These are phyloP conservation scores for Rhinatrema bivittatum DNA, from an alignment of 2,797 vertebrate species.

Conservation along the genomic window DNA sequence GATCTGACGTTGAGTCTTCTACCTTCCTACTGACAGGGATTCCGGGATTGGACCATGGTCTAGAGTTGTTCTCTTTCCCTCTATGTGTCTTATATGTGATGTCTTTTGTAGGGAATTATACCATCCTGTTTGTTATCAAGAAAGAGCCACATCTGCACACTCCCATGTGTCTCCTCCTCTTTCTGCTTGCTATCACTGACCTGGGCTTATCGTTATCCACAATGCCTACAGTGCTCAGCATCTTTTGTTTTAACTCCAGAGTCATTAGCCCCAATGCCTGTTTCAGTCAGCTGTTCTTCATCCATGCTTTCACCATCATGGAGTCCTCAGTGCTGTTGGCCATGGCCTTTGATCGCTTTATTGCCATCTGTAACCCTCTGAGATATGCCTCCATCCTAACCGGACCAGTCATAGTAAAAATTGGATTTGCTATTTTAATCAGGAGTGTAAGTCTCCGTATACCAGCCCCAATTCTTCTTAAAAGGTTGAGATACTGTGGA, in stretches of 20 bases:
- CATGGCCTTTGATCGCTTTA: constrained; percentile 7
- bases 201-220: constrained; percentile 13
- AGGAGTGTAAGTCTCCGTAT: neutral
- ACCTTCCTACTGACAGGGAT: too few relatives aligned
- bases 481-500: neutral
- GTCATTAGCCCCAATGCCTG: constrained; percentile 16
- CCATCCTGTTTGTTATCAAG: constrained; percentile 7
- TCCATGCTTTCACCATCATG: constrained; percentile 21
- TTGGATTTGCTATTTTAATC: neutral
- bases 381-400: constrained; percentile 3
- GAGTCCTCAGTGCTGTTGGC: constrained; percentile 14
- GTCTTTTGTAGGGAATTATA: too few relatives aligned
- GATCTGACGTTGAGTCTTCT: too few relatives aligned
- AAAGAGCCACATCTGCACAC: constrained; percentile 12
- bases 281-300: constrained; percentile 20
- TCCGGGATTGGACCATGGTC: too few relatives aligned
- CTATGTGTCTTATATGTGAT: too few relatives aligned
- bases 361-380: constrained; percentile 17
- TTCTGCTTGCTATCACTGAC: constrained; percentile 7
- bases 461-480: neutral
- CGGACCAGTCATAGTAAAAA: neutral
- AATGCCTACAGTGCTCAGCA: neutral
- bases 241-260: constrained; percentile 24
- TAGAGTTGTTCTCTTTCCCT: too few relatives aligned
- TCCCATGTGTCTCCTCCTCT: constrained; percentile 20